Evolutionary conservation across 2,888 invertebrate species (phyloP).

Genomic region (Zele albiditarsus): DNA sequence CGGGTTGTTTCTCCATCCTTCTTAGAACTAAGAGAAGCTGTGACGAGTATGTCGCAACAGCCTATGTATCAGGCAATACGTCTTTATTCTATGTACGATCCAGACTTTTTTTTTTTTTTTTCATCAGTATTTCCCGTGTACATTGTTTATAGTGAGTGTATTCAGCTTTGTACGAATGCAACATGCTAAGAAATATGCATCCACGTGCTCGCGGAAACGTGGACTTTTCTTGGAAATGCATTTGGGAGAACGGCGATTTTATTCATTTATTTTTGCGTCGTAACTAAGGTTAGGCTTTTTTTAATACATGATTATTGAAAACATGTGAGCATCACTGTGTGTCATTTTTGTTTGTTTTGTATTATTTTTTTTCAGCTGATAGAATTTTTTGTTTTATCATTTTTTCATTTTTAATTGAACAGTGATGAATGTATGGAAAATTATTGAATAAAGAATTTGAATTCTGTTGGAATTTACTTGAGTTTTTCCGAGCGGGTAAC

Average conservation of each 20-base stretch:
- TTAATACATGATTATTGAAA: background rate
- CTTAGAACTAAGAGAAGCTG: background rate
- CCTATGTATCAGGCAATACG: background rate
- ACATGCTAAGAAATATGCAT: background rate
- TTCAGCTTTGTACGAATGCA: background rate
- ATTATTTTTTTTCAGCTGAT: background rate
- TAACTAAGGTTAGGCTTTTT: background rate
- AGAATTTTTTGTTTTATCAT: background rate
- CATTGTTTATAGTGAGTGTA: too few species aligned
- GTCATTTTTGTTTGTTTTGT: background rate
- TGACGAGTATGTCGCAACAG: background rate
- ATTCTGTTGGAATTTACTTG: background rate
- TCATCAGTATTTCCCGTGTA: background rate
- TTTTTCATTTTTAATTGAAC: background rate
- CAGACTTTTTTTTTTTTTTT: background rate
- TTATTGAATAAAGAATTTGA: background rate
- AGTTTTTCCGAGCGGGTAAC: background rate
- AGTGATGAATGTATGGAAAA: background rate
- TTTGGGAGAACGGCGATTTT: background rate
- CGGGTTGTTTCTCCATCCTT: slow-evolving; percentile 32
- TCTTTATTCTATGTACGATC: background rate
- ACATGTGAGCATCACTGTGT: background rate
- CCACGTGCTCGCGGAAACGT: slow-evolving; percentile 1
- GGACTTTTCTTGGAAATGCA: background rate
- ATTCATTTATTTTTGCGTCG: background rate